Conservation (phyloP, 2,113 vertebrate species). For the Labeo rohita region DNA sequence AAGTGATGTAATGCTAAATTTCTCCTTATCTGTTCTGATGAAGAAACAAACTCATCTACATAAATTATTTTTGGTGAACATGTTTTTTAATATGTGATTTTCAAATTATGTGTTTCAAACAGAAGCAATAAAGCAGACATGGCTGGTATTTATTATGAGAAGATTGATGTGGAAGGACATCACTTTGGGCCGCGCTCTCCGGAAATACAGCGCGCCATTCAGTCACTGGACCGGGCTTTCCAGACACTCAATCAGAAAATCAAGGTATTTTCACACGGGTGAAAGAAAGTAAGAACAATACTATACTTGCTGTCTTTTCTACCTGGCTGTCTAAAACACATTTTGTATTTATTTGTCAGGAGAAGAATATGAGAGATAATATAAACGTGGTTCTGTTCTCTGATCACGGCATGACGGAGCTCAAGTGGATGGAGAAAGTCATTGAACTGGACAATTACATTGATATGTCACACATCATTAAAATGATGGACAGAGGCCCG, state of each 20-base stretch:
- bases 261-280: conserved; percentile 69
- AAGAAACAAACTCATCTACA: too few relatives aligned
- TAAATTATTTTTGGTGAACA: too few relatives aligned
- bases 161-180: conserved; percentile 91
- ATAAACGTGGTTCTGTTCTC: conserved; percentile 92
- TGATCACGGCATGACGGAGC: conserved; percentile 93
- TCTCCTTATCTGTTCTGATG: too few relatives aligned
- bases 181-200: conserved; percentile 85
- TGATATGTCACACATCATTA: conserved; percentile 80
- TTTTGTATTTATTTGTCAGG: conserved; percentile 70
- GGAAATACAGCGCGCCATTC: conserved; percentile 79
- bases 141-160: conserved; percentile 90
- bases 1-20: too few relatives aligned
- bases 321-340: not conserved
- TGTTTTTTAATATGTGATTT: too few relatives aligned
- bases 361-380: conserved; percentile 75
- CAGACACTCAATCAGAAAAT: conserved; percentile 82
- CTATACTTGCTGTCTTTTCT: not conserved
- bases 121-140: conserved; percentile 81
- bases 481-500: conserved; percentile 89
- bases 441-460: conserved; percentile 87
- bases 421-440: conserved; percentile 89
- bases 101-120: conserved; percentile 17
- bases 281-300: not conserved
- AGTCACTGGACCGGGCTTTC: conserved; percentile 81